phyloP scores from a whole-genome alignment of 2,113 vertebrate genomes.

The Oryzias curvinotus region DNA sequence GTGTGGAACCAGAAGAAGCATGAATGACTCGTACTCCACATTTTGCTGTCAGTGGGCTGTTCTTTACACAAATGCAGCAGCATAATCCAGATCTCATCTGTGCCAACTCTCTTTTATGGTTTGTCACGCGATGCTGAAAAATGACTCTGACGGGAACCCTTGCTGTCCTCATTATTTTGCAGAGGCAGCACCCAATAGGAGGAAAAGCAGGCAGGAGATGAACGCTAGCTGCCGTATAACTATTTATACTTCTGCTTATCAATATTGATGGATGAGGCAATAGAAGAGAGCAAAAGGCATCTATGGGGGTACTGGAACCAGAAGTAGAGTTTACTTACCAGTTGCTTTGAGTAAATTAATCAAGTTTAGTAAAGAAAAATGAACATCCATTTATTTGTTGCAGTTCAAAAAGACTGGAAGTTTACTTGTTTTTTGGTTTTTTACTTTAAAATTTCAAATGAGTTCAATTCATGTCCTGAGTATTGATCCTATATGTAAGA shows the following conservation, averaged over 20 bases:
- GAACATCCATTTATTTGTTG: no score
- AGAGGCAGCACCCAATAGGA: slow-evolving; percentile 43
- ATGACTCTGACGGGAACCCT: slow-evolving; percentile 41
- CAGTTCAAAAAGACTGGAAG: no score
- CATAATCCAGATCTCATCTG: slow-evolving; percentile 2
- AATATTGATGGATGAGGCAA: slow-evolving; percentile 48
- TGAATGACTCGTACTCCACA: background rate
- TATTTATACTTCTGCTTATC: slow-evolving; percentile 72
- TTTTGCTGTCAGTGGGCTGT: background rate
- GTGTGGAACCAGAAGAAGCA: no score
- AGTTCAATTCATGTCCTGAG: no score
- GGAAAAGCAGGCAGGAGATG: slow-evolving; percentile 47
- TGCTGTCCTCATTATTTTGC: slow-evolving; percentile 62
- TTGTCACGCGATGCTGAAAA: slow-evolving; percentile 35
- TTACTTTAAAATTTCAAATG: no score
- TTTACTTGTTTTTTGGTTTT: no score
- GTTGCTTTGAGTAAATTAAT: no score
- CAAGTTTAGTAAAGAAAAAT: no score
- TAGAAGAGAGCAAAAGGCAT: slow-evolving; percentile 16
- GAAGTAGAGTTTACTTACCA: no score
- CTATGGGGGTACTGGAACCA: no score
- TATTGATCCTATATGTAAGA: no score
- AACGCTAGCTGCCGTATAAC: slow-evolving; percentile 56
- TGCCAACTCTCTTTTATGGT: slow-evolving; percentile 13
- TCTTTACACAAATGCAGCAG: background rate